Conservation (phyloP, 1,140 invertebrate genomes). For the Gerris buenoi region DNA sequence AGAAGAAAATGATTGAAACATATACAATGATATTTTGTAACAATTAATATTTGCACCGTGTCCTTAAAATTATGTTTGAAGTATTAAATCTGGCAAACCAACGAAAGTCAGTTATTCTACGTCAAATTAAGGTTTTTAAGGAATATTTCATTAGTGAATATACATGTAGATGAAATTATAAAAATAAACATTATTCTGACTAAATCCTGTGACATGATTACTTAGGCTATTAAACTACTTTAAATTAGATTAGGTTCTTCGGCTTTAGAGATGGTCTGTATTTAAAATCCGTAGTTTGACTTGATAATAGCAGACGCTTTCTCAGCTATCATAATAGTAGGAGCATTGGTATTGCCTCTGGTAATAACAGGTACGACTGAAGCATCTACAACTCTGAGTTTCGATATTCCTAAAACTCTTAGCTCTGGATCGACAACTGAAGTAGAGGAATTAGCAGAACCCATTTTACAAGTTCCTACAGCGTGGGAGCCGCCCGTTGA, state of each 20-base stretch:
- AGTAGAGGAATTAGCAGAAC: constrained; percentile 20
- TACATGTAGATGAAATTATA: too few relatives aligned
- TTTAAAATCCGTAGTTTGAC: constrained; percentile 5
- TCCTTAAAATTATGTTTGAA: too few relatives aligned
- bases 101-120: too few relatives aligned
- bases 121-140: too few relatives aligned
- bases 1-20: too few relatives aligned
- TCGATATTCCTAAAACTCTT: constrained; percentile 19
- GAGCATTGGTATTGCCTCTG: constrained; percentile 29
- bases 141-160: too few relatives aligned
- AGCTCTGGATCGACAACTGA: constrained; percentile 31
- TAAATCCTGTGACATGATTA: too few relatives aligned
- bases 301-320: constrained; percentile 26
- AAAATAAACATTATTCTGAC: too few relatives aligned
- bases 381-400: constrained; percentile 31
- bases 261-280: neutral
- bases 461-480: constrained; percentile 34
- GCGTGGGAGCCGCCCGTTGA: constrained; percentile 24
- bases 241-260: neutral
- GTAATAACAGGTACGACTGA: constrained; percentile 32
- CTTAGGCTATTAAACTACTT: too few relatives aligned
- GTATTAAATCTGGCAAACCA: too few relatives aligned
- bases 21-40: too few relatives aligned
- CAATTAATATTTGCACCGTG: too few relatives aligned
- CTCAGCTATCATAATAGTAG: constrained; percentile 30